A percentile compares a stretch with the other conserved stretches of the same genome.
phyloP scores from a whole-genome alignment of 2,113 vertebrate genomes.

The Oreochromis spilurus region DNA sequence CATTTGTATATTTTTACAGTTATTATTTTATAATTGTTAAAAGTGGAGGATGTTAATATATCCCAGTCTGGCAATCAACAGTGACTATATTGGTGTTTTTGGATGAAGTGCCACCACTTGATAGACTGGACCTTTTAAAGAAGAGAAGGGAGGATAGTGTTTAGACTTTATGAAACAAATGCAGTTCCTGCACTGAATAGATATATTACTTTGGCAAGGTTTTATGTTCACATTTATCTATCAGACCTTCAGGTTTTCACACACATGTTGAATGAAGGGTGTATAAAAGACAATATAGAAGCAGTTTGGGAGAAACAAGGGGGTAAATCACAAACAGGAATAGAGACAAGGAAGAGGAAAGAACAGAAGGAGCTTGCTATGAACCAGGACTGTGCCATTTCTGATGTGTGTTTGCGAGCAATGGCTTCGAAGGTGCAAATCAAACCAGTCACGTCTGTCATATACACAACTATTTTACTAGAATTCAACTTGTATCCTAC shows the following conservation, averaged over 20 bases:
- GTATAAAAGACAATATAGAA: constrained; percentile 40
- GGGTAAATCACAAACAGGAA: constrained; percentile 31
- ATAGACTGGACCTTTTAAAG: neutral
- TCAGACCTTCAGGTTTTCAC: constrained; percentile 16
- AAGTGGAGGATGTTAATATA: neutral
- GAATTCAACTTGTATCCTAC: neutral
- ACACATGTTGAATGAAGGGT: neutral
- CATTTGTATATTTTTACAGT: neutral
- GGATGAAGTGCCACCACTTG: neutral
- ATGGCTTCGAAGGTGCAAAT: neutral
- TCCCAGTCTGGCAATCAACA: neutral
- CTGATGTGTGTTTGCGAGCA: neutral
- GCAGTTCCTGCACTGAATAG: neutral
- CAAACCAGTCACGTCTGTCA: neutral
- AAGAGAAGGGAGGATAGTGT: neutral
- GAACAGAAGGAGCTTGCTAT: constrained; percentile 2
- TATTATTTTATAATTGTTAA: neutral
- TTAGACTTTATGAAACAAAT: neutral
- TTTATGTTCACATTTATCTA: constrained; percentile 19
- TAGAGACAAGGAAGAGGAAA: neutral
- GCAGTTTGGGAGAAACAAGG: constrained; percentile 35
- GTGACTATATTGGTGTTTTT: neutral
- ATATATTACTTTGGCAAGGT: constrained; percentile 22
- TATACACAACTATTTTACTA: neutral
- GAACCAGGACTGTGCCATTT: neutral